Evolutionary conservation across 2,113 vertebrate genomes (phyloP), one percentile per base, ranked within the genome.

Genomic region (Cranoglanis bouderius): DNA sequence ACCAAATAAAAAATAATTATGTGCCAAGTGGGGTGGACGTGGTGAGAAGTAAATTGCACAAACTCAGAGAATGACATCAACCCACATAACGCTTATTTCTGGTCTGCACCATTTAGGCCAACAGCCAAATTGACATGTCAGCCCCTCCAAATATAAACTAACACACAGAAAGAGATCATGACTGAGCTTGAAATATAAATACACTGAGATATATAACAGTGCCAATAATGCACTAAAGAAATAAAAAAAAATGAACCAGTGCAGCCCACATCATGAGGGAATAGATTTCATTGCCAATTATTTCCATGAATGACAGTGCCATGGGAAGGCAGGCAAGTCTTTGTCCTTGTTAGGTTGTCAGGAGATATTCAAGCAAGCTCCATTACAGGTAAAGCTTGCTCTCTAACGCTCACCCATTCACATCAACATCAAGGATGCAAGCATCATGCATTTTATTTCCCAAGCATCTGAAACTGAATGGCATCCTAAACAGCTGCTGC

Each of bases 401-500:
- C 43, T 92, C 85, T 35, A 38, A 32, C 8, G 16, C 90, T 93
- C 92, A 91, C 93, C 93, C 94, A 94, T 67, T 90, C 91, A 85
- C 4, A 89, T 91, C 93, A 91, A 90, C 91, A 86, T 92, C 18
- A 4, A 61, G 57, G 26, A 88, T 87, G 63, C 35, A 43, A 53
- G 65, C 13, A 87, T 84, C 61, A 85, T 19, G 26, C 26, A 55
- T 84, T 21, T 86, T 91, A 91, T 91, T 90, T 88, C 83, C 82
- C 18, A 26, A 43, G 87, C 92, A 93, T 94, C 93, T 93, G 92
- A 94, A 93, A 90, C 53, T 51, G 1, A 77, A 75, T 74, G 87
- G 65, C 82, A 40, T 59, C 90, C 88, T 89, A 88, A 93, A 89
- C 93, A 95, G 93, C 94, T 94, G 93, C 86, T 67, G 46, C 57